Evolutionary conservation across 1,140 invertebrate genomes (phyloP).

Genomic region (Mactra quadrangularis): DNA sequence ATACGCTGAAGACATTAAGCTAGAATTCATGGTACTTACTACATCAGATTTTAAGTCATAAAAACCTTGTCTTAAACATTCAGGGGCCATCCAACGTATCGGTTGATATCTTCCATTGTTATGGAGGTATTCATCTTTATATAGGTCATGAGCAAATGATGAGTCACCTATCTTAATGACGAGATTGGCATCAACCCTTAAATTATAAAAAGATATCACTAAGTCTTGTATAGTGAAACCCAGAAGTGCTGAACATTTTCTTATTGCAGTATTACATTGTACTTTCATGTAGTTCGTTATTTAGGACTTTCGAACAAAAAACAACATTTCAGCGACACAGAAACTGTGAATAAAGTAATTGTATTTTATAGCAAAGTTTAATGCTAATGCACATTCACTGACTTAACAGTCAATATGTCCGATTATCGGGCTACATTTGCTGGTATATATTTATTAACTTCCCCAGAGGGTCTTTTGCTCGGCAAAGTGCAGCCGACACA

Average conservation of each 20-base stretch:
- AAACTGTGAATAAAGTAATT: too few species aligned
- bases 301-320: too few species aligned
- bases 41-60: constrained; percentile 73
- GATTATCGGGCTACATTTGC: too few species aligned
- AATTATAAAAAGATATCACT: not conserved
- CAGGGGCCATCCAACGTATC: constrained; percentile 74
- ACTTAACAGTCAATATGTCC: too few species aligned
- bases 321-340: too few species aligned
- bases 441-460: too few species aligned
- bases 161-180: constrained; percentile 68
- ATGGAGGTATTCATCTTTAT: constrained; percentile 67
- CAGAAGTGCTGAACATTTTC: not conserved
- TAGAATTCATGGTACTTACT: constrained; percentile 65
- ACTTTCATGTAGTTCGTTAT: not conserved
- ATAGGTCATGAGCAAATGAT: constrained; percentile 68
- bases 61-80: constrained; percentile 67
- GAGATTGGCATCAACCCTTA: constrained; percentile 61
- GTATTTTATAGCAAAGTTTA: too few species aligned
- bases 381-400: too few species aligned
- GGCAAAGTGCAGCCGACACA: too few species aligned
- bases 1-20: too few species aligned
- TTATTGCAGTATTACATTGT: not conserved
- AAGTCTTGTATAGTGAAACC: too few species aligned
- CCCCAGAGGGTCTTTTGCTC: too few species aligned
- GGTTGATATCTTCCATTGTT: constrained; percentile 64